phyloP scores from a whole-genome alignment of 2,888 invertebrate species.

The Xestia ashworthii region DNA sequence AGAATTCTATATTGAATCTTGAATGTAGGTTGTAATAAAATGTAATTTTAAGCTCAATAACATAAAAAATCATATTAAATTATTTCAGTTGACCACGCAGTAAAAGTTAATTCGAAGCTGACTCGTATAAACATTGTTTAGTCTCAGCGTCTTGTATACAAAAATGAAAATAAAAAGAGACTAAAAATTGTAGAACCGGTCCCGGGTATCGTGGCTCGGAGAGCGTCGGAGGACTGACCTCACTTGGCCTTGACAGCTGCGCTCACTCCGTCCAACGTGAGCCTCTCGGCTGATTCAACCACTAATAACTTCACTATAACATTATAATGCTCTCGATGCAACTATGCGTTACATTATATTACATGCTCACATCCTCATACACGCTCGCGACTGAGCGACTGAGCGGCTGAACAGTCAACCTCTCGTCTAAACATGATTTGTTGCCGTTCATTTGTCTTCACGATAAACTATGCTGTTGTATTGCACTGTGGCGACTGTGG shows the following conservation, averaged over 20 bases:
- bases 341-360: conserved; percentile 84
- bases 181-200: conserved; percentile 90
- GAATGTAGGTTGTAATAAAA: conserved; percentile 33
- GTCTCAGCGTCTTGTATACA: conserved; percentile 89
- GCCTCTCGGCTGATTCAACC: conserved; percentile 86
- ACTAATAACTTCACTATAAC: conserved; percentile 89
- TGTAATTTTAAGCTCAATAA: conserved; percentile 61
- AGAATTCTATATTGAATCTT: conserved; percentile 31
- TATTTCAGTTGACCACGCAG: conserved; percentile 81
- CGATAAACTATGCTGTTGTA: conserved; percentile 63
- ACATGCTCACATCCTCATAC: conserved; percentile 67
- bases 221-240: conserved; percentile 90
- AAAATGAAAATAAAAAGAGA: conserved; percentile 90
- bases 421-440: conserved; percentile 84
- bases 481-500: conserved; percentile 40
- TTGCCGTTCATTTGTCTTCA: conserved; percentile 79
- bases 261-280: conserved; percentile 83
- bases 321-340: conserved; percentile 86
- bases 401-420: conserved; percentile 66
- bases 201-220: conserved; percentile 87
- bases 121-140: conserved; percentile 90
- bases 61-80: conserved; percentile 73
- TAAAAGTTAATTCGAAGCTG: conserved; percentile 88
- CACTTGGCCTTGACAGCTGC: conserved; percentile 90
- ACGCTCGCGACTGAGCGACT: conserved; percentile 62